A percentile compares a stretch with the other conserved stretches of the same genome.
Conservation (phyloP, 1,140 invertebrate genomes). For the Tetranychus urticae region DNA sequence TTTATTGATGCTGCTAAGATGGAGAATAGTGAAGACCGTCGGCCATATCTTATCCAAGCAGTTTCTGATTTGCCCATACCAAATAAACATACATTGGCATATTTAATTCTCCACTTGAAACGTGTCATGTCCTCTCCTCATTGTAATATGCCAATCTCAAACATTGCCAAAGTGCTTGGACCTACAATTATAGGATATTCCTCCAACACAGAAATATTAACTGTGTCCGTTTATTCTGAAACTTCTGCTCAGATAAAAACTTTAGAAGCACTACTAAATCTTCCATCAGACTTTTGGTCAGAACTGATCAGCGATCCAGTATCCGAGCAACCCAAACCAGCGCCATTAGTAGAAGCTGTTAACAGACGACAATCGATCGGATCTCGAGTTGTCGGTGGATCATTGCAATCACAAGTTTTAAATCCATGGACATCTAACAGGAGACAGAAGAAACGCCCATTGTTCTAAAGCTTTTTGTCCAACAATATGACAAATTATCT, state of each 20-base stretch:
- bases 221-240: slow-evolving; percentile 18
- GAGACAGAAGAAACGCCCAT: too few relatives aligned
- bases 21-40: slow-evolving; percentile 23
- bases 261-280: slow-evolving; percentile 11
- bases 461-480: too few relatives aligned
- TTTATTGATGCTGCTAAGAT: slow-evolving; percentile 44
- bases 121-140: slow-evolving; percentile 40
- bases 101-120: slow-evolving; percentile 56
- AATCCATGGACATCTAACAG: not conserved
- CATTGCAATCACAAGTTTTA: not conserved
- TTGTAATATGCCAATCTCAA: slow-evolving; percentile 49
- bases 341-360: not conserved
- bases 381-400: not conserved
- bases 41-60: slow-evolving; percentile 32
- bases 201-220: slow-evolving; percentile 32
- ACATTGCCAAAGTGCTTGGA: slow-evolving; percentile 56
- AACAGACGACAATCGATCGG: not conserved
- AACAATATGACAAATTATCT: too few relatives aligned
- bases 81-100: slow-evolving; percentile 67
- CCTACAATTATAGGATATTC: slow-evolving; percentile 63
- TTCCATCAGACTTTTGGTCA: slow-evolving; percentile 6
- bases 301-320: not conserved
- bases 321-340: not conserved
- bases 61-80: slow-evolving; percentile 49
- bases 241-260: slow-evolving; percentile 34